Percentiles rank a stretch among this genome's conserved stretches.
These are phyloP conservation scores for Eupithecia centaureata DNA, from an alignment of 2,888 invertebrate species.

Conservation along the genomic window DNA sequence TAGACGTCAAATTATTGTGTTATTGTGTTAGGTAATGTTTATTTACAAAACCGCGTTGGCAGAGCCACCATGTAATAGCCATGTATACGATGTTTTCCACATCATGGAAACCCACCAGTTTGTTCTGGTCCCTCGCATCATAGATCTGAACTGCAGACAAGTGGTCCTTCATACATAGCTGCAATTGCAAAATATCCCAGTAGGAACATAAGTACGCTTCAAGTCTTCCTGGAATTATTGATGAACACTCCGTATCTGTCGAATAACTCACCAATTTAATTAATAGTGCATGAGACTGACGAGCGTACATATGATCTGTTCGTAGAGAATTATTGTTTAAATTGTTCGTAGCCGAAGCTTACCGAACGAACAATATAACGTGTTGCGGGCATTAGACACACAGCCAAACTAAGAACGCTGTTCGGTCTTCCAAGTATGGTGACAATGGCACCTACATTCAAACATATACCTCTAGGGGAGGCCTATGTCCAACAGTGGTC, in stretches of 20 bases:
- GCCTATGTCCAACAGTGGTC: background rate
- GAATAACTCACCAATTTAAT: background rate
- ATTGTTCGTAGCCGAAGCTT: background rate
- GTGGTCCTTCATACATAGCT: conserved; percentile 26
- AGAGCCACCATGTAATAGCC: background rate
- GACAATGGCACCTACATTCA: background rate
- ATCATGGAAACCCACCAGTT: conserved; percentile 12
- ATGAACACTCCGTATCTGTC: background rate
- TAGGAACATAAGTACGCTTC: conserved; percentile 13
- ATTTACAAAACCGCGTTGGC: background rate
- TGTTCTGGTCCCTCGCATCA: conserved; percentile 18
- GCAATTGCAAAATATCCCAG: conserved; percentile 33
- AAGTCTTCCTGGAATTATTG: background rate
- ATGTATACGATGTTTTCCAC: background rate
- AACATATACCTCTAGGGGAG: no score
- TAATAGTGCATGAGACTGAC: background rate
- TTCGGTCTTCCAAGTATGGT: background rate
- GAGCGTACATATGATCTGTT: background rate
- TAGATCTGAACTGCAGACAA: conserved; percentile 29
- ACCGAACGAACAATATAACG: background rate
- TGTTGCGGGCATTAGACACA: background rate
- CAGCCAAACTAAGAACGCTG: background rate
- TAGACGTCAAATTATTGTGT: background rate
- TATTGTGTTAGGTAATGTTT: background rate
- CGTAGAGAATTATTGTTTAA: background rate